Base-by-base conservation (phyloP, 2,888 invertebrate species). In the Limnephilus lunatus region DNA sequence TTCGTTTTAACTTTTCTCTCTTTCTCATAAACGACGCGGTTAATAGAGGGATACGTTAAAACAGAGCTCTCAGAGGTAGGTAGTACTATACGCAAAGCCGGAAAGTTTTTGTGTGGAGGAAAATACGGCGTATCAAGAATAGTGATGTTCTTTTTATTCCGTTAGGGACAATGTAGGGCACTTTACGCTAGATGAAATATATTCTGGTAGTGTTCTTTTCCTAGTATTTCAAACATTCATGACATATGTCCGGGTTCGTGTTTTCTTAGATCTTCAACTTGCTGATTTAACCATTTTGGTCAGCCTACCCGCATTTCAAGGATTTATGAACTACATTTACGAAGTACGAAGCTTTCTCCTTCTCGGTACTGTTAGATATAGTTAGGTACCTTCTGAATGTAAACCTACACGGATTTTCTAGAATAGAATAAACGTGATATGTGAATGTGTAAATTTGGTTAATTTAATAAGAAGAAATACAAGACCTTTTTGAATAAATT, bases 121-220 rank as follows among this genome's bases (percentile, higher is more conserved):
- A 87, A 87, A 87, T 53, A 68, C 31, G 87, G 39, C 85, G 44
- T 14, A 44, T n/a, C 25, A 19, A 19, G 85, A 44, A n/a, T 39
- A 9, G 85, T 39, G 85, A 44, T 85, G 85, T 85, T 85, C 44
- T 85, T 39, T 85, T 35, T 44, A 85, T 85, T 85, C 44, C 44
- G 32, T 85, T 85, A 85, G 48, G 85, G 85, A 85, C 25, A 85
- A 25, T 39, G 85, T 25, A 85, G n/a, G 85, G 35, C n/a, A 15
- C 19, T 25, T 39, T 85, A 85, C 39, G 19, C 85, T 53, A 15
- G 25, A 31, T 30, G 87, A 19, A 15, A 87, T 19, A 85, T n/a
- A 25, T 85, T 85, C 32, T 19, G 44, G 9, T 14, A n/a, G 81
- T 81, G n/a, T 81, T 31, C 32, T 82, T 68, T 68, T 68, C 53